Evolutionary conservation across 2,797 vertebrate species (phyloP).

Genomic region (Pterois miles): DNA sequence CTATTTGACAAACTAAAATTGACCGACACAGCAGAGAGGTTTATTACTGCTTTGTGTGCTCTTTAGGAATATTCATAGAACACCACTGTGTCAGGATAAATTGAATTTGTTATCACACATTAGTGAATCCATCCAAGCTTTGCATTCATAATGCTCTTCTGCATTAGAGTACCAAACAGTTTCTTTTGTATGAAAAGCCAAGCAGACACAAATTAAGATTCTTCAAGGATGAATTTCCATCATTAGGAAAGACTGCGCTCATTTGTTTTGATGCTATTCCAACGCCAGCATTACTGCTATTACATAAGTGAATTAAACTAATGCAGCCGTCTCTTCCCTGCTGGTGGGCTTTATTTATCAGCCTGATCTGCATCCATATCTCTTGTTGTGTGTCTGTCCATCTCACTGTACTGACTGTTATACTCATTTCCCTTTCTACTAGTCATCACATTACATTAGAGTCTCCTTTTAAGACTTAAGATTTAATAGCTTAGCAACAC

Average conservation of each 20-base stretch:
- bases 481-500: neutral
- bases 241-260: neutral
- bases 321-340: constrained; percentile 51
- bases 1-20: constrained; percentile 71
- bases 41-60: constrained; percentile 29
- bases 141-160: constrained; percentile 9
- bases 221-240: constrained; percentile 10
- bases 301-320: constrained; percentile 59
- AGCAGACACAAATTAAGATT: neutral
- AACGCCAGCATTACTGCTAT: constrained; percentile 17
- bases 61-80: constrained; percentile 19
- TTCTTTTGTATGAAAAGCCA: constrained; percentile 16
- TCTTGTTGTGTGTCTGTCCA: constrained; percentile 22
- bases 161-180: neutral
- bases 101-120: constrained; percentile 8
- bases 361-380: constrained; percentile 33
- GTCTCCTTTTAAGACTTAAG: neutral
- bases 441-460: neutral
- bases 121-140: constrained; percentile 2
- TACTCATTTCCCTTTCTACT: neutral
- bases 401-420: neutral
- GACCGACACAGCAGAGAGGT: constrained; percentile 58
- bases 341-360: constrained; percentile 49
- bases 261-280: constrained; percentile 36
- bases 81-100: neutral